Percentiles rank a stretch among this genome's conserved stretches.
Evolutionary conservation across 2,113 vertebrate genomes (phyloP).

Genomic region (Anarhynchus alexandrinus): DNA sequence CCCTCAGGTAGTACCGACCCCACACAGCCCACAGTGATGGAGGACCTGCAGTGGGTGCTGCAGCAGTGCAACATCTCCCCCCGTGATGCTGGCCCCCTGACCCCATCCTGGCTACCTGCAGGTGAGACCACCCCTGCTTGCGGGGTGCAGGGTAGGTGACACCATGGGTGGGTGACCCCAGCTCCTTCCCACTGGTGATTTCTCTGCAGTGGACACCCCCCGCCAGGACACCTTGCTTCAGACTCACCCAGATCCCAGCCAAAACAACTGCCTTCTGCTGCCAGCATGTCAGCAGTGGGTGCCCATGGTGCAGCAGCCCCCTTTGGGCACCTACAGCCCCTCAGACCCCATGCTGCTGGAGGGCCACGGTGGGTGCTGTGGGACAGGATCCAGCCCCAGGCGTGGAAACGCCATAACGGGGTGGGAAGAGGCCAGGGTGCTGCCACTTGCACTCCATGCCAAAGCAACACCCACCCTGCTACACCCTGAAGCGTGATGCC

Average conservation of each 20-base stretch:
- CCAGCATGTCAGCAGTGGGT: not conserved
- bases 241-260: not conserved
- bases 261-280: not conserved
- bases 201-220: not conserved
- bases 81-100: accelerated
- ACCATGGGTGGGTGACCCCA: not conserved
- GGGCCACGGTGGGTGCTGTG: not conserved
- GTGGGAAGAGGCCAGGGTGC: too few relatives aligned
- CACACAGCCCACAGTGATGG: accelerated
- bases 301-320: accelerated
- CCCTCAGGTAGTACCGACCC: not conserved
- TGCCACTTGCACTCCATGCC: accelerated
- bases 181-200: not conserved
- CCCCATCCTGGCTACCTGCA: not conserved
- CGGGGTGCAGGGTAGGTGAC: accelerated
- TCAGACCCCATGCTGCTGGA: accelerated
- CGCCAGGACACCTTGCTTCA: not conserved
- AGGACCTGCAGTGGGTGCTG: not conserved
- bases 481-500: accelerated
- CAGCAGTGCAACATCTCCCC: not conserved
- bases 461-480: accelerated
- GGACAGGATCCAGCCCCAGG: not conserved
- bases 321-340: not conserved
- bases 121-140: not conserved
- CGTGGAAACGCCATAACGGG: accelerated